Base-by-base conservation (phyloP, 2,113 vertebrate genomes). In the Illadopsis cleaveri region DNA sequence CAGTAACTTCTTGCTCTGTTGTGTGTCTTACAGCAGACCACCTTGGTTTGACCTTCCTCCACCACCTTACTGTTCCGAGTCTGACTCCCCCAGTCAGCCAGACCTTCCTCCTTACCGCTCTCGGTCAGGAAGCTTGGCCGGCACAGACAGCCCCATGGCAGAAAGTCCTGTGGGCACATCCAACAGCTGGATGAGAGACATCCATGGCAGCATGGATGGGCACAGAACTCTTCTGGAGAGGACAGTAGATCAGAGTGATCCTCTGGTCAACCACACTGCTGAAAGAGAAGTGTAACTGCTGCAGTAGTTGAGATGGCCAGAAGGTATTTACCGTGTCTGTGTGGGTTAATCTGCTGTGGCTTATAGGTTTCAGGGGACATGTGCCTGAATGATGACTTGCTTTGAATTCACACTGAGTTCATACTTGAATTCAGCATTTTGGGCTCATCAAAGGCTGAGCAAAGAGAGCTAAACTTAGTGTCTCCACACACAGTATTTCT, bases 41-140 rank as follows among this genome's bases (percentile, higher is more conserved):
- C 99, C 99, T 1, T 99, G 99, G 99, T 99, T 99, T 75, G 99
- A 99, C 96, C 98, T 99, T 51, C 99, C 99, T 70, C 99, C 99
- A 28, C 99, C 99, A 0, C 99, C 99, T 13, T 99, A 99, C 65
- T 98, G 98, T 61, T 98, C 98, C 1, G 98, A 99, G 42, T 97
- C 96, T 3, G 99, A 98, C 35, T 93, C 93, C 57, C 93, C 97
- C 40, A 95, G 96, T 68, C 98, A 98, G 19, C 97, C 98, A 14
- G 98, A 99, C 61, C 98, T 99, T 90, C 99, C 99, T 47, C 98
- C 98, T 10, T 99, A 99, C 75, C 98, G 98, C 57, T 98, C 98
- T 8, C 89, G 97, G 22, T 96, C 96, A 0, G 98, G 96, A 8
- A 98, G 98, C 33, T 33, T 95, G 31, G 47, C 77, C 71, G 98